Percentiles rank a stretch among this genome's conserved stretches.
Conservation (phyloP, 2,113 vertebrate species). For the Arothron firmamentum region DNA sequence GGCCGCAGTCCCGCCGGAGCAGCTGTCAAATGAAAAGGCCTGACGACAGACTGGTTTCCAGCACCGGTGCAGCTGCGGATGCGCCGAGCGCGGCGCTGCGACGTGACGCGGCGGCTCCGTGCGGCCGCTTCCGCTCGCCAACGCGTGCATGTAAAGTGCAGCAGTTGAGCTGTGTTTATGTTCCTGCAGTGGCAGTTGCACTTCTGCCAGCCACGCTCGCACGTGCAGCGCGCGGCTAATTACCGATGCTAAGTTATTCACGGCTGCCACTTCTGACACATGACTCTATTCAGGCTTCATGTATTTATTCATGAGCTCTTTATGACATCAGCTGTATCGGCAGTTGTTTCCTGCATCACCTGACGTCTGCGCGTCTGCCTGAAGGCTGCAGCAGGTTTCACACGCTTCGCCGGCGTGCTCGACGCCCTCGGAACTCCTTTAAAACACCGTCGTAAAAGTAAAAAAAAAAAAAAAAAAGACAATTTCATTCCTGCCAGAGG, state of each 20-base stretch:
- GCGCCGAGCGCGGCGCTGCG: slow-evolving; percentile 47
- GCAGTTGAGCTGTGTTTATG: background rate
- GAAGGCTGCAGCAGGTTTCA: too few relatives aligned
- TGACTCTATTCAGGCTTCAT: slow-evolving; percentile 15
- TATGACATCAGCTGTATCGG: background rate
- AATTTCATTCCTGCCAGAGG: too few relatives aligned
- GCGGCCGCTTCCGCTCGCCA: slow-evolving; percentile 49
- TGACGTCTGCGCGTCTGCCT: too few relatives aligned
- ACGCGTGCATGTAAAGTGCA: background rate
- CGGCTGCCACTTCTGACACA: slow-evolving; percentile 3
- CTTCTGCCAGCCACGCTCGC: background rate
- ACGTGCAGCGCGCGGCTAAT: slow-evolving; percentile 16
- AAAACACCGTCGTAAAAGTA: too few relatives aligned
- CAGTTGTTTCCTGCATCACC: background rate
- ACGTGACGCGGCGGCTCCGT: slow-evolving; percentile 35
- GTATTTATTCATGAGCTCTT: slow-evolving; percentile 33
- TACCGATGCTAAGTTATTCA: background rate
- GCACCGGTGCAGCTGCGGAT: slow-evolving; percentile 66
- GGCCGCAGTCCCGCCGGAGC: slow-evolving; percentile 45
- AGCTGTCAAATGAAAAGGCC: slow-evolving; percentile 68
- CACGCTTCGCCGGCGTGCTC: too few relatives aligned
- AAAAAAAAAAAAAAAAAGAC: too few relatives aligned
- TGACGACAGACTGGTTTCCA: slow-evolving; percentile 63
- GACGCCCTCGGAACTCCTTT: too few relatives aligned
- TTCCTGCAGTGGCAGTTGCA: background rate